phyloP scores from a whole-genome alignment of 2,888 invertebrate genomes.

The Barypeithes pellucidus region DNA sequence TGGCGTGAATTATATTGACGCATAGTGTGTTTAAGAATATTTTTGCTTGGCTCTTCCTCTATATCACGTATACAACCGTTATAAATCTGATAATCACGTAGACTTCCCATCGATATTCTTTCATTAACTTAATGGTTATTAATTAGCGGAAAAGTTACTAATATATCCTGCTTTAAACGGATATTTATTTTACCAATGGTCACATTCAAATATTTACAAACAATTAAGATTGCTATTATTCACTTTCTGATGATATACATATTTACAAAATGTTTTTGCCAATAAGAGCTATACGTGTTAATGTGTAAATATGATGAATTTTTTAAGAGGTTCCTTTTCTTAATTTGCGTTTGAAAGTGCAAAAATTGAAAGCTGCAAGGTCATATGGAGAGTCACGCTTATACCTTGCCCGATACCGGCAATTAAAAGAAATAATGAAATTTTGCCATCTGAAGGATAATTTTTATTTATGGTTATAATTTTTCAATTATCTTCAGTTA shows the following conservation, averaged over 20 bases:
- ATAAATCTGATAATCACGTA: too few species aligned
- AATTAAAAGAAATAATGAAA: too few species aligned
- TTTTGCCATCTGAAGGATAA: too few species aligned
- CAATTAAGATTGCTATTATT: slow-evolving; percentile 7
- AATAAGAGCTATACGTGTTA: background rate
- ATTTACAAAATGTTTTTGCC: background rate
- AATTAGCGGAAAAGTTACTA: background rate
- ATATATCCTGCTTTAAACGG: background rate
- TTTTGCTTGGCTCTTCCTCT: too few species aligned
- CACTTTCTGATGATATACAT: background rate
- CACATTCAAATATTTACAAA: background rate
- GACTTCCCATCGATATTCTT: too few species aligned
- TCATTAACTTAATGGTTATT: too few species aligned
- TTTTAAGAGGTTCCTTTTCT: slow-evolving; percentile 7
- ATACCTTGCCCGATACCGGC: too few species aligned
- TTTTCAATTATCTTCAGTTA: too few species aligned
- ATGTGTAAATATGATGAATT: slow-evolving; percentile 3
- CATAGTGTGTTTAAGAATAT: too few species aligned
- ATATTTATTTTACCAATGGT: slow-evolving; percentile 8
- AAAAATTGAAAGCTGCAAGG: background rate
- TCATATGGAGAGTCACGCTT: background rate
- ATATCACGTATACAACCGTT: too few species aligned
- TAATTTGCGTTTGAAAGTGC: slow-evolving; percentile 10
- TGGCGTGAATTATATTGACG: too few species aligned
- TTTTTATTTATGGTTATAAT: too few species aligned